Evolutionary conservation across 1,140 invertebrate species (phyloP), one percentile per base, ranked within the genome.

Genomic region (Hylaeus volcanicus): DNA sequence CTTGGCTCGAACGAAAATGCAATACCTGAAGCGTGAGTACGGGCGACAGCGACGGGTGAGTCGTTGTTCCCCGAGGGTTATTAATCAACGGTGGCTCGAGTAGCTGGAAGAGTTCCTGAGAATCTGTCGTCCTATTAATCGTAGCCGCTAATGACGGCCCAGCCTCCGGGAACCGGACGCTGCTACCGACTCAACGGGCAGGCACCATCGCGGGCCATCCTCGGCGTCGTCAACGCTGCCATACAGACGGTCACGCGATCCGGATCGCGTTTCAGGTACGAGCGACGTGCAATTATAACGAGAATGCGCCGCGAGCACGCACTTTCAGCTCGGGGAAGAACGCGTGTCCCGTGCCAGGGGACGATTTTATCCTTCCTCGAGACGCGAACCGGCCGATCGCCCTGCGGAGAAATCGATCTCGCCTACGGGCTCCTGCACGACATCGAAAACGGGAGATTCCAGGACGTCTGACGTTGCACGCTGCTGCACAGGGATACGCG

Each of bases 91-190:
- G 43, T 68, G 61, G 64, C 53, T 82, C 56, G n/a, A 75, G 68
- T 85, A 53, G 71, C 51, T 65, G 45, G 66, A 48, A 78, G 74
- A 61, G 53, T 73, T 66, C 45, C 61, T 66, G 84, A 82, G 80
- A 81, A 86, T 85, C 88, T 89, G 88, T 83, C 83, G 71, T 88
- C 71, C 84, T 88, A 89, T 90, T 91, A 91, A 89, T 91, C 88
- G 89, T 90, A 60, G 61, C 60, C 84, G 79, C 86, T 91, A 91
- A 90, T 90, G 88, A 90, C 84, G 77, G 64, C 26, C 51, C 70
- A 58, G 81, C 77, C 78, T 53, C 63, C 39, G 55, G 55, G 75
- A 55, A 77, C 53, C 26, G 65, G 26, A 14, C 37, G 26, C 45
- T 12, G 78, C 53, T 58, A 75, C 64, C 61, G 78, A n/a, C 58